Conservation (phyloP, 2,888 invertebrate species). For the Caenorhabditis virilis region DNA sequence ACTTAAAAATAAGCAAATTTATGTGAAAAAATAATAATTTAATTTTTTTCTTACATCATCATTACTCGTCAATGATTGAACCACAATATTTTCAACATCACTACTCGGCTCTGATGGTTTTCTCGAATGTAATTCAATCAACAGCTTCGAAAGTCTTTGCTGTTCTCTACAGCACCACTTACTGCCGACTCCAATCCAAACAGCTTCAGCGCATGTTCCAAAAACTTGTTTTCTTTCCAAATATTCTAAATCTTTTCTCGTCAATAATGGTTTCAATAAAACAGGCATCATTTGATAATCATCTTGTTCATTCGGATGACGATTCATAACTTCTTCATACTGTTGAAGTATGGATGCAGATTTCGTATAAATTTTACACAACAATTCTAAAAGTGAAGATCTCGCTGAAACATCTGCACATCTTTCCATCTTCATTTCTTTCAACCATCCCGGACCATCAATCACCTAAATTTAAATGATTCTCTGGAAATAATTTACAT, state of each 20-base stretch:
- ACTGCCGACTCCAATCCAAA: conserved; percentile 43
- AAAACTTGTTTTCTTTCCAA: conserved; percentile 27
- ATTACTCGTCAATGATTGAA: conserved; percentile 53
- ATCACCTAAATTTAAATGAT: conserved; percentile 39
- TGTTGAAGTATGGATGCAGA: conserved; percentile 35
- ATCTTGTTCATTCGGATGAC: conserved; percentile 19
- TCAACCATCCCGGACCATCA: conserved; percentile 31
- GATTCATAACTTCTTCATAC: conserved; percentile 27
- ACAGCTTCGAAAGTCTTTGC: conserved; percentile 74
- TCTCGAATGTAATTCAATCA: conserved; percentile 81
- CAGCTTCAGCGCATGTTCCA: conserved; percentile 40
- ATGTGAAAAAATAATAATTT: background rate
- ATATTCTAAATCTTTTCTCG: conserved; percentile 22
- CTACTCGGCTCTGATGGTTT: conserved; percentile 73
- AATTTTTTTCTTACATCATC: conserved; percentile 35
- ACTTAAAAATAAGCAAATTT: conserved; percentile 24
- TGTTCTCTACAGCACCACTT: conserved; percentile 29
- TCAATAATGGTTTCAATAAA: conserved; percentile 61
- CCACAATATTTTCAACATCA: conserved; percentile 63
- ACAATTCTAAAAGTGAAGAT: conserved; percentile 51
- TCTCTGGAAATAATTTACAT: too few species aligned
- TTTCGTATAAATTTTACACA: conserved; percentile 56
- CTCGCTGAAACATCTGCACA: conserved; percentile 55
- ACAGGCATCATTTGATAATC: conserved; percentile 42
- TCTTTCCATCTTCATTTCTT: conserved; percentile 18